Evolutionary conservation across 2,797 vertebrate species (phyloP).

Genomic region (Masticophis lateralis): DNA sequence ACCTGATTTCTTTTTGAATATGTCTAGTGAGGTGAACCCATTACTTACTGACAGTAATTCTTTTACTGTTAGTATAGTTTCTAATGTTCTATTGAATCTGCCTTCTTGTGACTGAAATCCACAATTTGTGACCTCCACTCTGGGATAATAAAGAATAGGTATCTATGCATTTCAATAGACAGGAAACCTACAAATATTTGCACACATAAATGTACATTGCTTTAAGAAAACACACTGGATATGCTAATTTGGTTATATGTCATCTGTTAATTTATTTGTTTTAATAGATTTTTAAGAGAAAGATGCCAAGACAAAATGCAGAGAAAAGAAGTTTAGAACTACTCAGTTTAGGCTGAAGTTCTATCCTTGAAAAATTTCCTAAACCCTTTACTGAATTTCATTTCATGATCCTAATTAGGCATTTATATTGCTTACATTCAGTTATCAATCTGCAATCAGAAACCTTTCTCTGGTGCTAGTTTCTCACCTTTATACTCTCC

Average conservation of each 20-base stretch:
- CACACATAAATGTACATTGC: not conserved
- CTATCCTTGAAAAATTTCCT: not conserved
- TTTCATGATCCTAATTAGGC: not conserved
- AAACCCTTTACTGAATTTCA: not conserved
- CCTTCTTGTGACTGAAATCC: not conserved
- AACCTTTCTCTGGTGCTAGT: not conserved
- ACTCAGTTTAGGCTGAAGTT: not conserved
- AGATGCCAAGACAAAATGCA: not conserved
- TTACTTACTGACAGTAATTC: not conserved
- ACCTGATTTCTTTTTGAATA: not conserved
- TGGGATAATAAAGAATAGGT: not conserved
- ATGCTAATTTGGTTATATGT: not conserved
- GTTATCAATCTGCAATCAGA: not conserved
- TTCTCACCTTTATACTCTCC: not conserved
- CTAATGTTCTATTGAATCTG: not conserved
- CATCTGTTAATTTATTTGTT: not conserved
- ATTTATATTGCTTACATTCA: not conserved
- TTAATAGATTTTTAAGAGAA: not conserved
- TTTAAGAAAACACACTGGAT: not conserved
- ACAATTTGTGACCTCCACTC: not conserved
- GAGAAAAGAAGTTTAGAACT: not conserved
- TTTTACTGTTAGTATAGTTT: not conserved
- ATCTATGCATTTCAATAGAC: not conserved
- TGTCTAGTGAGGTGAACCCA: not conserved
- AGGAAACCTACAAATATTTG: not conserved